Base-by-base conservation (phyloP, 1,140 invertebrate species). In the Cyrtorhinus lividipennis region DNA sequence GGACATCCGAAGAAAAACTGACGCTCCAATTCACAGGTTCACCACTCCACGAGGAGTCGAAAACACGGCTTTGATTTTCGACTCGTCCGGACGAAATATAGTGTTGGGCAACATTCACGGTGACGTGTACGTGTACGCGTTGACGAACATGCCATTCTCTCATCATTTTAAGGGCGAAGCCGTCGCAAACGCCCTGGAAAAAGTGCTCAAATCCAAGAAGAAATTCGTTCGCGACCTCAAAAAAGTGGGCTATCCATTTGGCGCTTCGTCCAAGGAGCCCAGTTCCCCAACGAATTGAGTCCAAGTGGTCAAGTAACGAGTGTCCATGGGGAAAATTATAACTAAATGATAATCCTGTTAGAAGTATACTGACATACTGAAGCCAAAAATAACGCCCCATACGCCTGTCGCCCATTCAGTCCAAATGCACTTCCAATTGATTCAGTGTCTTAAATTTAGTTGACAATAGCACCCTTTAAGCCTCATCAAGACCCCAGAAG, bases 1-100 rank as follows among this genome's bases (percentile, higher is more conserved):
- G 70, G 69, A 71, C 46, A 67, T 71, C 22, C 38, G 63, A 1
- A 24, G 66, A 5, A 70, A 67, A 46, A 65, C 64, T 1, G 61
- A 63, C 3, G 59, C 58, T 8, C 69, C 69, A 0, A 62, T 64
- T 13, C 59, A 62, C 27, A 56, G 27, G 3, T 56, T 27, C 2
- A 10, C n/a, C 15, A 59, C 38, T 18, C 65, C 65, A 0, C 18
- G 53, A 25, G 20, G 44, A 24, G 22, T 25, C 20, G 24, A 59
- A 23, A 63, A 63, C 26, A 66, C 61, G 20, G 27, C 24, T 15
- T 20, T 66, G 1, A 27, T 30, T 1, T 66, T 63, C 27, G 30
- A 56, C 0, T 30, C n/a, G 20, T 45, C 59, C 46, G 59, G 62
- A 23, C 59, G 25, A 56, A 66, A 61, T 30, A 45, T 66, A 10